phyloP scores from a whole-genome alignment of 2,113 vertebrate genomes.

The Chionodraco myersi region DNA sequence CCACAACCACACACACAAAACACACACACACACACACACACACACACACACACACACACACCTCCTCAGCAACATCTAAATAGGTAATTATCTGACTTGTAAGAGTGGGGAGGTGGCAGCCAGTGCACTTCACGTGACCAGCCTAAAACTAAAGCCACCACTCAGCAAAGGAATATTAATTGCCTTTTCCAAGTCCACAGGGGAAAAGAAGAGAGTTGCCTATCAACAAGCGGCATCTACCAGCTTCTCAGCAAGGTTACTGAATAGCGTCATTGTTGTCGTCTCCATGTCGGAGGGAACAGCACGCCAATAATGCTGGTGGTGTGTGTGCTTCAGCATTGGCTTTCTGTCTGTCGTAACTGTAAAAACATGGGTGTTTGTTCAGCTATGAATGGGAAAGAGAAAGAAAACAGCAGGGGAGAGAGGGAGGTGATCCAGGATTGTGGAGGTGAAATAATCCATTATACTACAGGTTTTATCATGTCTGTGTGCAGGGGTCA shows the following conservation, averaged over 20 bases:
- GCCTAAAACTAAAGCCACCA: constrained; percentile 70
- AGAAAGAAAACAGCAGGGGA: constrained; percentile 3
- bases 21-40: constrained; percentile 21
- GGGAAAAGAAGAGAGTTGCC: constrained; percentile 40
- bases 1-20: constrained; percentile 26
- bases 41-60: constrained; percentile 38
- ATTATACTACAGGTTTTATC: constrained; percentile 55
- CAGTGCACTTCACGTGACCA: constrained; percentile 44
- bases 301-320: constrained; percentile 14
- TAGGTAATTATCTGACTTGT: constrained; percentile 75
- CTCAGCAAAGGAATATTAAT: constrained; percentile 75
- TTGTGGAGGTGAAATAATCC: constrained; percentile 54
- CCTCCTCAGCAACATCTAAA: constrained; percentile 69
- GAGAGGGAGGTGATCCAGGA: neutral
- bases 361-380: constrained; percentile 21
- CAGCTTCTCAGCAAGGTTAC: constrained; percentile 42
- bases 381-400: constrained; percentile 21
- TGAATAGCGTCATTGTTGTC: constrained; percentile 50
- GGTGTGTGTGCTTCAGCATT: constrained; percentile 21
- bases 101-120: constrained; percentile 65
- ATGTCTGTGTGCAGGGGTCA: constrained; percentile 63
- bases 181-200: constrained; percentile 62
- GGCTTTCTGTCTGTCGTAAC: constrained; percentile 27
- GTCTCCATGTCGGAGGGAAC: constrained; percentile 42
- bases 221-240: constrained; percentile 49